A percentile compares a stretch with the other conserved stretches of the same genome.
Conservation (phyloP, 2,113 vertebrate genomes). For the Hystrix brachyura region DNA sequence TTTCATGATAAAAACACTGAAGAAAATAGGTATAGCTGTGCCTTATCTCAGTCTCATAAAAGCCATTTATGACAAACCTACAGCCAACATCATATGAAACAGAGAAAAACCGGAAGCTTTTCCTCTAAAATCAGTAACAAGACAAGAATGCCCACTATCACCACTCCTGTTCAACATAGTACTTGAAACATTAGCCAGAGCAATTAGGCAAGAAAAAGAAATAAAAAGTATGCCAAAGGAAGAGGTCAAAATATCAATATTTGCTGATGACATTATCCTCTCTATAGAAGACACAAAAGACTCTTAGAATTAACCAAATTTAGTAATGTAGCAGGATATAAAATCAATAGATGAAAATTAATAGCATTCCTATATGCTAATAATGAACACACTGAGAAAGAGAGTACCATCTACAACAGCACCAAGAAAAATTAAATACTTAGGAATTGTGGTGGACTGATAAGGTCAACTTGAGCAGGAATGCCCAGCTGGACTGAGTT, state of each 20-base stretch:
- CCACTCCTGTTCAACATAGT: neutral
- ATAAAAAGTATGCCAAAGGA: neutral
- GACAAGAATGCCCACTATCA: no score
- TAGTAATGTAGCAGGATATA: neutral
- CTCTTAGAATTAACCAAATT: neutral
- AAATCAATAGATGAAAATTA: neutral
- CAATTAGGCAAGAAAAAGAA: neutral
- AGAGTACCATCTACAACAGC: neutral
- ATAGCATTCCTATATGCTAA: neutral
- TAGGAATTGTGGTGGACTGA: neutral
- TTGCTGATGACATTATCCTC: neutral
- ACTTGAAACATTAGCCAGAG: neutral
- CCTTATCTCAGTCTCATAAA: neutral
- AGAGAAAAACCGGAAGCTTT: neutral
- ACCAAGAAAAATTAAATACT: neutral
- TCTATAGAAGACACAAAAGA: neutral
- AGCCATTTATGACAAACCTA: neutral
- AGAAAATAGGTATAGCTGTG: neutral
- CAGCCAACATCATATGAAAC: neutral
- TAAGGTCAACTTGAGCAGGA: no score
- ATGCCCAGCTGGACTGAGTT: no score
- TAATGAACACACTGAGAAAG: neutral
- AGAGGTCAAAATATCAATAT: neutral
- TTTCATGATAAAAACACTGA: neutral
- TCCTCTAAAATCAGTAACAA: neutral